phyloP scores from a whole-genome alignment of 2,113 vertebrate genomes.

The Callipepla californica region DNA sequence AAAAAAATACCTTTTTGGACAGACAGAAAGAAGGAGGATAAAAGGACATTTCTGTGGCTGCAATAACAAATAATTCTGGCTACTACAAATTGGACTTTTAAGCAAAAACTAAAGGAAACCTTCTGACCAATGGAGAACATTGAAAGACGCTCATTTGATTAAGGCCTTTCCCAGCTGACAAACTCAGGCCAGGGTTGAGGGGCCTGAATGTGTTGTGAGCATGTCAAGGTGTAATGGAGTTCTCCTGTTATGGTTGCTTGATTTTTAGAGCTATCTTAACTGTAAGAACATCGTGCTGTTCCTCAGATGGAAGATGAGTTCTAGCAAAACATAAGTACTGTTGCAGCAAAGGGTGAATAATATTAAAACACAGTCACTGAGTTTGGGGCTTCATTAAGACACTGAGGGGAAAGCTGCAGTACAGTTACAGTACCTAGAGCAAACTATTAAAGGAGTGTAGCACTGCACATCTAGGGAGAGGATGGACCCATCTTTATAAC shows the following conservation, averaged over 20 bases:
- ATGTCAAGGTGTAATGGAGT: not conserved
- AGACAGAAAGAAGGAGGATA: not conserved
- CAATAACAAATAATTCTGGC: not conserved
- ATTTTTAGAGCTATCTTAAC: not conserved
- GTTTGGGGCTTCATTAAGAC: not conserved
- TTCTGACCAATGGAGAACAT: not conserved
- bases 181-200: not conserved
- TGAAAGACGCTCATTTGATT: not conserved
- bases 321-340: not conserved
- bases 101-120: not conserved
- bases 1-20: not conserved
- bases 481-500: not conserved
- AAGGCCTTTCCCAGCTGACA: not conserved
- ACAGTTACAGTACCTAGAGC: not conserved
- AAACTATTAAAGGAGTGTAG: fast-evolving
- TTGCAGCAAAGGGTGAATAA: not conserved
- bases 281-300: not conserved
- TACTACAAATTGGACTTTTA: not conserved
- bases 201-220: not conserved
- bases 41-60: not conserved
- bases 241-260: not conserved
- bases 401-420: not conserved
- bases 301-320: not conserved
- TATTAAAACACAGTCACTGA: not conserved
- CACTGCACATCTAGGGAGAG: not conserved